phyloP scores from a whole-genome alignment of 2,797 vertebrate genomes.

The Enteromius argenteus region DNA sequence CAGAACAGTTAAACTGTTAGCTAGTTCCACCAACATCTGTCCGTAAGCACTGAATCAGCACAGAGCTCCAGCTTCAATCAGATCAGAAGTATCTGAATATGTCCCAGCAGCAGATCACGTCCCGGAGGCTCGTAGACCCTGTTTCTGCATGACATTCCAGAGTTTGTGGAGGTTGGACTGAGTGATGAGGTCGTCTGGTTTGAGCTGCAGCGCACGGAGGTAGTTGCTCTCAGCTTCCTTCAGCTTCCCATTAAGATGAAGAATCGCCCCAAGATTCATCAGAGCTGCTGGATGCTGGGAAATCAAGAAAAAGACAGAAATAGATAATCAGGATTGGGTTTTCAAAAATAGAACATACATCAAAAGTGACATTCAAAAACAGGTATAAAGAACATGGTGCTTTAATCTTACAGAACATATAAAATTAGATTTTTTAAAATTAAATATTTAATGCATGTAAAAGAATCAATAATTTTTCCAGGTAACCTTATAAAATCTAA shows the following conservation, averaged over 20 bases:
- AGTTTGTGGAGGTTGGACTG: conserved; percentile 98
- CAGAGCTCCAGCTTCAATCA: neutral
- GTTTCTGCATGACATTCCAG: conserved; percentile 99
- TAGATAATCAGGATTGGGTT: neutral
- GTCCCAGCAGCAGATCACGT: conserved; percentile 66
- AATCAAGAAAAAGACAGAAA: conserved; percentile 66
- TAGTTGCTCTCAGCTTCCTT: conserved; percentile 95
- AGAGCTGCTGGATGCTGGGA: conserved; percentile 93
- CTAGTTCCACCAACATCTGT: neutral
- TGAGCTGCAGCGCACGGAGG: conserved; percentile 93
- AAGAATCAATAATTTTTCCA: neutral
- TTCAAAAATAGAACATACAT: too few relatives aligned
- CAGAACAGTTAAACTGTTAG: neutral
- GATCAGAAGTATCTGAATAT: neutral
- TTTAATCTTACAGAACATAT: neutral
- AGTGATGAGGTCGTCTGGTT: conserved; percentile 95
- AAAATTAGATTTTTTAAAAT: neutral
- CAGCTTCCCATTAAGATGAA: conserved; percentile 96
- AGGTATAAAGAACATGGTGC: neutral
- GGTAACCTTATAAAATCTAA: neutral
- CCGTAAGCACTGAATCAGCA: neutral
- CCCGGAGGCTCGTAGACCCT: conserved; percentile 86
- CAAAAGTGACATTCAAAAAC: neutral
- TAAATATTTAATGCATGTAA: neutral
- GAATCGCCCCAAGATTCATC: conserved; percentile 98